These are phyloP conservation scores for Drosophila pseudoobscura DNA, from an alignment of 1,140 invertebrate species.

Conservation along the genomic window DNA sequence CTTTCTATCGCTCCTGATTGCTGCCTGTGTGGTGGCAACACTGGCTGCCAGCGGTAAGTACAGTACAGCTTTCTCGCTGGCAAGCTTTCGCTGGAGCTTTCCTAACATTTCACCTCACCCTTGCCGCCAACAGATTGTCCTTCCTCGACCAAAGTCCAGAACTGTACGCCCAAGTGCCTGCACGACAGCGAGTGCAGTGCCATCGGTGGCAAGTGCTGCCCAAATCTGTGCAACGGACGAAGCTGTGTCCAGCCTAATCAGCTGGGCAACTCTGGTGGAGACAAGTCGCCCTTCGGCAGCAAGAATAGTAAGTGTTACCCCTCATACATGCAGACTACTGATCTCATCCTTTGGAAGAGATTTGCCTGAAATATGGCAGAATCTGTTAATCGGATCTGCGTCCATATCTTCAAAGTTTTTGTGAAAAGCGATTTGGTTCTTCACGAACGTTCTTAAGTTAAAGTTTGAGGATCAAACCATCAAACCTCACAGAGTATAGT, in stretches of 20 bases:
- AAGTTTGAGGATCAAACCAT: too few relatives aligned
- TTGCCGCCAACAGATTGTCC: constrained; percentile 84
- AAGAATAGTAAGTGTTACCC: constrained; percentile 64
- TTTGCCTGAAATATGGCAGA: too few relatives aligned
- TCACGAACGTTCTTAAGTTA: too few relatives aligned
- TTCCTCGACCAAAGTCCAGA: constrained; percentile 85
- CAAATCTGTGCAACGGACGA: constrained; percentile 87
- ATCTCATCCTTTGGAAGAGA: too few relatives aligned
- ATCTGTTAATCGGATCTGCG: too few relatives aligned
- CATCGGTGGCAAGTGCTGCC: constrained; percentile 87
- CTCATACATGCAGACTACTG: too few relatives aligned
- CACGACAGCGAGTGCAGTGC: constrained; percentile 87
- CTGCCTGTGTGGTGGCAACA: constrained; percentile 46
- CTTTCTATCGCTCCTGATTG: constrained; percentile 45
- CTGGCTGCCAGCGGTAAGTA: constrained; percentile 67
- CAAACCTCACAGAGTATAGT: too few relatives aligned
- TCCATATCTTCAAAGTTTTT: too few relatives aligned
- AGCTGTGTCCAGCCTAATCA: constrained; percentile 86
- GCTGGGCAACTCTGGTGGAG: constrained; percentile 64
- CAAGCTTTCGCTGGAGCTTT: constrained; percentile 1
- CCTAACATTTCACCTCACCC: not conserved
- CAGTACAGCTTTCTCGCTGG: constrained; percentile 26
- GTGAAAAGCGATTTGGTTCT: too few relatives aligned
- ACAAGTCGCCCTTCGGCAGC: constrained; percentile 74
- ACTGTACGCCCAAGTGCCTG: constrained; percentile 87